Percentiles rank a stretch among this genome's conserved stretches.
Evolutionary conservation across 1,140 invertebrate genomes (phyloP).

Genomic region (Phthorimaea operculella): DNA sequence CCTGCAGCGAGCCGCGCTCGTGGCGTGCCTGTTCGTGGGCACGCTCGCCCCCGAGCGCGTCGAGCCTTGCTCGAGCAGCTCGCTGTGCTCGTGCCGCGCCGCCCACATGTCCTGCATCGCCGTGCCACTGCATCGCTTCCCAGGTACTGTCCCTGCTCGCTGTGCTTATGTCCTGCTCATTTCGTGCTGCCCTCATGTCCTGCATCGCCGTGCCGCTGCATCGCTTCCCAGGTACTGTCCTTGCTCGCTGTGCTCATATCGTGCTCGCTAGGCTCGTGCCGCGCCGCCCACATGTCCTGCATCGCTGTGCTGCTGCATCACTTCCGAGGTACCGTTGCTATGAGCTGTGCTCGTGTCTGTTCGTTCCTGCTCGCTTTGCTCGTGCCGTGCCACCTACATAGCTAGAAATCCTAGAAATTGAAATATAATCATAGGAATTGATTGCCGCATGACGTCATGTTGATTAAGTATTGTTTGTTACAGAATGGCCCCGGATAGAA

Average conservation of each 20-base stretch:
- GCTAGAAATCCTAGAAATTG: no score
- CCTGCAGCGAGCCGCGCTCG: constrained; percentile 50
- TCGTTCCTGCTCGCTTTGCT: constrained; percentile 61
- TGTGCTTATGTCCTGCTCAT: constrained; percentile 63
- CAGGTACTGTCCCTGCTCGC: constrained; percentile 42
- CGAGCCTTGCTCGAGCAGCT: constrained; percentile 55
- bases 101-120: constrained; percentile 63
- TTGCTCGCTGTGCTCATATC: constrained; percentile 55
- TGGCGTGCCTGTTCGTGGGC: constrained; percentile 43
- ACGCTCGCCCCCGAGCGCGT: constrained; percentile 46
- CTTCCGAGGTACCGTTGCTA: constrained; percentile 55
- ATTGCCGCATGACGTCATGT: no score
- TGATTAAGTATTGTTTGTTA: constrained; percentile 33
- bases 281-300: constrained; percentile 59
- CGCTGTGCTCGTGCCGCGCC: constrained; percentile 57
- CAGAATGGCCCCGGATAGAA: constrained; percentile 62
- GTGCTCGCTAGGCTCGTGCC: constrained; percentile 61
- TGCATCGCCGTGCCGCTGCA: constrained; percentile 63
- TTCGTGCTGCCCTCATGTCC: constrained; percentile 57
- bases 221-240: constrained; percentile 53
- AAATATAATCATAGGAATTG: no score
- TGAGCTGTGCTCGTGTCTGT: no score
- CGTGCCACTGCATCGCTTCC: constrained; percentile 61
- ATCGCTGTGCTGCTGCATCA: constrained; percentile 61
- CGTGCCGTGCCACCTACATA: constrained; percentile 57